Percentiles rank a stretch among this genome's conserved stretches.
Evolutionary conservation across 92 coral and sea anemone species (phyloP).

Genomic region (Porites cylindrica): DNA sequence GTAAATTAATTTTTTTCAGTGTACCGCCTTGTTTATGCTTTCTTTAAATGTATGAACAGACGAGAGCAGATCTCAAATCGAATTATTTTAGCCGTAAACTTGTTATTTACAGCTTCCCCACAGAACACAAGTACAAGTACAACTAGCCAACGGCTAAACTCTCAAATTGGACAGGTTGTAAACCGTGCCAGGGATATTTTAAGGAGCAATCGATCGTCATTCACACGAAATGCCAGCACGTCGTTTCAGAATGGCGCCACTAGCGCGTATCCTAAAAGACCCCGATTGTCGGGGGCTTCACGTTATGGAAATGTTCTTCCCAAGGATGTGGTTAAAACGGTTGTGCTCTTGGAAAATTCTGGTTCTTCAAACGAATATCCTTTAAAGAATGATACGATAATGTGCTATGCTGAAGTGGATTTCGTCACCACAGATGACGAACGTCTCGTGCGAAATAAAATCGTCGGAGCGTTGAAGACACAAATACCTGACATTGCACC

Average conservation of each 20-base stretch:
- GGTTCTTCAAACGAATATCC: conserved; percentile 24
- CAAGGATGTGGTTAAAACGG: conserved; percentile 3
- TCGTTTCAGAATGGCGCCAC: conserved; percentile 15
- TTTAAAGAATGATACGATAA: conserved; percentile 15
- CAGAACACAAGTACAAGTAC: too few relatives aligned
- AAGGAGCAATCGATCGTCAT: background rate
- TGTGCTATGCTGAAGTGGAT: conserved; percentile 41
- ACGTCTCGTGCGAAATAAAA: conserved; percentile 25
- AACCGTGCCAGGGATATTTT: too few relatives aligned
- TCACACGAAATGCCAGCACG: conserved; percentile 3
- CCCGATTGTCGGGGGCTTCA: conserved; percentile 28
- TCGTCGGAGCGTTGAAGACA: conserved; percentile 29
- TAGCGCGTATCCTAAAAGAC: conserved; percentile 1
- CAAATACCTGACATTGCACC: conserved; percentile 34
- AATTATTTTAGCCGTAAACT: too few relatives aligned
- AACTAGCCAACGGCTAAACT: conserved; percentile 15
- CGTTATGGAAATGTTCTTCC: conserved; percentile 20
- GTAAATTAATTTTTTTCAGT: too few relatives aligned
- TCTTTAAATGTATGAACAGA: too few relatives aligned
- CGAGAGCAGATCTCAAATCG: too few relatives aligned
- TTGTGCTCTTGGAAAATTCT: conserved; percentile 2
- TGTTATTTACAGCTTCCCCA: too few relatives aligned
- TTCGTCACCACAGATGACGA: conserved; percentile 26
- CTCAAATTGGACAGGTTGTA: background rate
- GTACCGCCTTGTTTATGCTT: too few relatives aligned